Evolutionary conservation across 2,888 invertebrate genomes (phyloP).

Genomic region (Pollenia griseotomentosa): DNA sequence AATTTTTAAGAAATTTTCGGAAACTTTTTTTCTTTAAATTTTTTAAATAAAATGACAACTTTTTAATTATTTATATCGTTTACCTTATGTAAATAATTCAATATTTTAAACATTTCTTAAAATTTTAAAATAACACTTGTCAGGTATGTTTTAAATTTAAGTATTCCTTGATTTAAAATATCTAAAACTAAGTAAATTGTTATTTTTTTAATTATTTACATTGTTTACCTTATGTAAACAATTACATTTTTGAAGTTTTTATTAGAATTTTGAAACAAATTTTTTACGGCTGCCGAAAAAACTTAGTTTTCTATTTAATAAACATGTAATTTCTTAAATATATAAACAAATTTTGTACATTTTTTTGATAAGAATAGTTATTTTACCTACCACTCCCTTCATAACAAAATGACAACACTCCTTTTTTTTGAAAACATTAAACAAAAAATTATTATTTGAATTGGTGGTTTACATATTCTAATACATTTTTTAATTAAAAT

Average conservation of each 20-base stretch:
- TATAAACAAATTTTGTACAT: background rate
- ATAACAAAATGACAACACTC: background rate
- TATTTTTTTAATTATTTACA: background rate
- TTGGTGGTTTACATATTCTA: background rate
- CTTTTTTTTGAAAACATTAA: background rate
- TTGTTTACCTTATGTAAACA: conserved; percentile 6
- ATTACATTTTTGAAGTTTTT: background rate
- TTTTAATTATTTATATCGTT: background rate
- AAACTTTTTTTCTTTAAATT: too few relatives aligned
- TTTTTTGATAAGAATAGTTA: background rate
- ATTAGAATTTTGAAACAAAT: too few relatives aligned
- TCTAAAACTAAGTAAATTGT: too few relatives aligned
- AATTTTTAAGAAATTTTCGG: too few relatives aligned
- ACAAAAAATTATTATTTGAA: background rate
- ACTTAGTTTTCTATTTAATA: too few relatives aligned
- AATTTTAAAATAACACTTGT: too few relatives aligned
- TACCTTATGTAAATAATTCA: conserved; percentile 7
- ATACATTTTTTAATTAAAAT: conserved; percentile 17
- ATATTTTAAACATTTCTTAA: too few relatives aligned
- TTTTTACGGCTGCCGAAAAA: too few relatives aligned
- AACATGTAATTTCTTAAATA: background rate
- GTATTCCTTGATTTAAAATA: too few relatives aligned
- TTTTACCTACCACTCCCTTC: background rate
- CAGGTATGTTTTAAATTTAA: too few relatives aligned
- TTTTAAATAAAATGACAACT: background rate